Conservation (phyloP, 2,113 vertebrate species). For the Saimiri boliviensis region DNA sequence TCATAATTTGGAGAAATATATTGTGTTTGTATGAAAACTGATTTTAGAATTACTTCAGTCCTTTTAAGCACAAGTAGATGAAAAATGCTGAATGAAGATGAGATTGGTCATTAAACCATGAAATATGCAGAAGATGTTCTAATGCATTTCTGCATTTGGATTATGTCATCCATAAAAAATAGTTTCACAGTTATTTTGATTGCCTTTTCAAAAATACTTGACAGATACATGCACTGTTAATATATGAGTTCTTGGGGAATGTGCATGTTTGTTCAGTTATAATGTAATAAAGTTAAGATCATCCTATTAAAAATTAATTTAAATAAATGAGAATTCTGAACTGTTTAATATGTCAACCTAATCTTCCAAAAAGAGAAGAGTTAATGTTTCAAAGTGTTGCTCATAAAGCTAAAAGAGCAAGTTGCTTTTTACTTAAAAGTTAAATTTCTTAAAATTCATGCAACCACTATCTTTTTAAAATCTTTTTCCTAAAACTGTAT, state of each 20-base stretch:
- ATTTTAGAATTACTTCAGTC: constrained; percentile 55
- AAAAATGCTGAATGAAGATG: constrained; percentile 59
- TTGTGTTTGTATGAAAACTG: constrained; percentile 53
- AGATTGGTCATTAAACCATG: constrained; percentile 58
- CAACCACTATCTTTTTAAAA: not conserved
- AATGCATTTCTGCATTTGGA: constrained; percentile 31
- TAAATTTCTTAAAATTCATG: constrained; percentile 35
- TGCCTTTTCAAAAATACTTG: constrained; percentile 68
- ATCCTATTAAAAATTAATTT: constrained; percentile 61
- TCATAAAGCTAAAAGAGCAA: not conserved
- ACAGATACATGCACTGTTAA: constrained; percentile 26
- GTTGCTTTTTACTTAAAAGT: not conserved
- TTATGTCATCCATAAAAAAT: constrained; percentile 60
- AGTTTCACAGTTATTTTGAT: constrained; percentile 60
- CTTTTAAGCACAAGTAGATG: constrained; percentile 35
- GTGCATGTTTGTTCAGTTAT: not conserved
- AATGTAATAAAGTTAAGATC: constrained; percentile 49
- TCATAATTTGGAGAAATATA: constrained; percentile 38
- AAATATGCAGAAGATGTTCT: constrained; percentile 42
- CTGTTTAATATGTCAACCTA: constrained; percentile 19
- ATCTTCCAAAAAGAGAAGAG: constrained; percentile 44
- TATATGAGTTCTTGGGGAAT: not conserved
- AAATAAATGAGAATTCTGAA: constrained; percentile 12
- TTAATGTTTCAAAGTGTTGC: not conserved
- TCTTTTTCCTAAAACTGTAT: constrained; percentile 6